Conservation (phyloP, 2,797 vertebrate species). For the Oreochromis grahami region DNA sequence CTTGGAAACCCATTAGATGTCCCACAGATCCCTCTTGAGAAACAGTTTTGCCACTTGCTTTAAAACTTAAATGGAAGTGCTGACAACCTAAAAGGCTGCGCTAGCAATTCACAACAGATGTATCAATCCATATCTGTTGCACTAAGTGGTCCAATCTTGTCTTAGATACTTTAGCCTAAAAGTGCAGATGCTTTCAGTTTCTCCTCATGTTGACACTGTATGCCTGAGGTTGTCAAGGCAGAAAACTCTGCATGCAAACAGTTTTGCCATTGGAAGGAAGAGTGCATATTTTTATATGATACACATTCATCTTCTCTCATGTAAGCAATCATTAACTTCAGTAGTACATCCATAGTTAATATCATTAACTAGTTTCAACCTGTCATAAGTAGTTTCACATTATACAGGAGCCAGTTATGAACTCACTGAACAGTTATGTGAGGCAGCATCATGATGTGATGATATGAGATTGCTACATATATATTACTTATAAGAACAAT, state of each 20-base stretch:
- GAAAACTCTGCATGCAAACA: neutral
- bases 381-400: neutral
- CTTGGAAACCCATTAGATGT: slow-evolving; percentile 19
- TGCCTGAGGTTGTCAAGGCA: neutral
- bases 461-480: neutral
- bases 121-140: neutral
- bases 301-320: neutral
- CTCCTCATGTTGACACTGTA: neutral
- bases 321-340: neutral
- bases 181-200: neutral
- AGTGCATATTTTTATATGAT: neutral
- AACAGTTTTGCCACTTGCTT: slow-evolving; percentile 1
- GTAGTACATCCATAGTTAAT: neutral
- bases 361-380: neutral
- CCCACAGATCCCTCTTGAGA: slow-evolving; percentile 2
- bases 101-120: slow-evolving; percentile 6
- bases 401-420: neutral
- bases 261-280: neutral
- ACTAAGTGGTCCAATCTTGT: neutral
- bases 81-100: neutral
- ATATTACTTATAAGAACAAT: neutral
- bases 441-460: neutral
- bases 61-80: neutral
- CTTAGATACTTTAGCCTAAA: neutral
- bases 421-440: neutral